A percentile compares a stretch with the other conserved stretches of the same genome.
These are phyloP conservation scores for Enoplosus armatus DNA, from an alignment of 2,797 vertebrate species.

Conservation along the genomic window DNA sequence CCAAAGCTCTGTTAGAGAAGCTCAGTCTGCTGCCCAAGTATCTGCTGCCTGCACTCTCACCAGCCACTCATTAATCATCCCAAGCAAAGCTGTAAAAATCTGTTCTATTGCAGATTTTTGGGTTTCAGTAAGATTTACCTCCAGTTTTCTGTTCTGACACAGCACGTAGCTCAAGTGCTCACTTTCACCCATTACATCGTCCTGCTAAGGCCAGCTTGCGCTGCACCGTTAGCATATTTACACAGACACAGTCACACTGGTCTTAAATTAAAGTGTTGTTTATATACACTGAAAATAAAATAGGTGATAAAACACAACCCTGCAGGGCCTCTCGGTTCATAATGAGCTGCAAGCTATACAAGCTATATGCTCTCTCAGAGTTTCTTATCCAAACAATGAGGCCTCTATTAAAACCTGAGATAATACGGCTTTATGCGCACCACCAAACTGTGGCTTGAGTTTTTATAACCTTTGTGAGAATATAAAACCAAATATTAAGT, in stretches of 20 bases:
- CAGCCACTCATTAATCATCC: constrained; percentile 53
- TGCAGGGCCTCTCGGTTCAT: constrained; percentile 54
- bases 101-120: constrained; percentile 56
- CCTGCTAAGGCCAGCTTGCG: constrained; percentile 23
- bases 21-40: constrained; percentile 29
- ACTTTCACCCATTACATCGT: constrained; percentile 40
- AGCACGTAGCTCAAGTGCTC: constrained; percentile 36
- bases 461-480: constrained; percentile 63
- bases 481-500: constrained; percentile 52
- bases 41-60: constrained; percentile 34
- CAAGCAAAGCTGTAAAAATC: constrained; percentile 47
- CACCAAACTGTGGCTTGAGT: not conserved
- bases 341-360: constrained; percentile 57
- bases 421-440: constrained; percentile 40
- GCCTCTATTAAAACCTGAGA: constrained; percentile 60
- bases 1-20: constrained; percentile 27
- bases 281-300: constrained; percentile 70
- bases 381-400: constrained; percentile 68
- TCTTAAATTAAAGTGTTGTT: constrained; percentile 70
- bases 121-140: constrained; percentile 59
- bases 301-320: constrained; percentile 67
- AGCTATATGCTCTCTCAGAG: constrained; percentile 41
- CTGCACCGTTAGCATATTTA: constrained; percentile 50
- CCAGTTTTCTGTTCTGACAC: constrained; percentile 43
- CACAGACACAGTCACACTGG: constrained; percentile 30